Percentiles rank a stretch among this genome's conserved stretches.
phyloP scores from a whole-genome alignment of 2,113 vertebrate species.

The Lepus americanus region DNA sequence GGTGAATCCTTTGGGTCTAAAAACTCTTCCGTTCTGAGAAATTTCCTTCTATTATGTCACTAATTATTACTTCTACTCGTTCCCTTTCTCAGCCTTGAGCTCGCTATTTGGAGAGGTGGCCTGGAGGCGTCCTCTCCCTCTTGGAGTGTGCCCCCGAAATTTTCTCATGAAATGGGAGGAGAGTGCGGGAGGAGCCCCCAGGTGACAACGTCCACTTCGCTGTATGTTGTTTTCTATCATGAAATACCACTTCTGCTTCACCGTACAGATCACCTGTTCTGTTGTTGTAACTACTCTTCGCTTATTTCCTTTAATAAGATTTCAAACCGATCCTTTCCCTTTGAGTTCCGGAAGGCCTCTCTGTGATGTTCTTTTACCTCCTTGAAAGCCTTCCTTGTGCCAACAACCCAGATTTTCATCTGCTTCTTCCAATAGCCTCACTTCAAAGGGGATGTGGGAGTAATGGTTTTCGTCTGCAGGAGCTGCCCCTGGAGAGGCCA shows the following conservation, averaged over 20 bases:
- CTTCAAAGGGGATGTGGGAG: conserved; percentile 28
- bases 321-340: background rate
- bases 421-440: background rate
- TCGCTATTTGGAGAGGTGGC: background rate
- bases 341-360: background rate
- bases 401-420: conserved; percentile 18
- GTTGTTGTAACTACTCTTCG: background rate
- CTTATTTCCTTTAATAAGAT: background rate
- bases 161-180: background rate
- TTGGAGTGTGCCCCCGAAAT: background rate
- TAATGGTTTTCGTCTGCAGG: background rate
- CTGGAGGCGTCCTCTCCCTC: background rate
- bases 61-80: background rate
- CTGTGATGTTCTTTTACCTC: background rate
- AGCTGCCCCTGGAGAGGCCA: background rate
- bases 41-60: background rate
- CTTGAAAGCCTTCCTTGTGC: background rate
- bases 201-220: background rate
- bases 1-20: background rate
- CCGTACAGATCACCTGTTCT: background rate
- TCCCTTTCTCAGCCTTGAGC: background rate
- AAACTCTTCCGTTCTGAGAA: conserved; percentile 20
- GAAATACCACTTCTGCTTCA: background rate
- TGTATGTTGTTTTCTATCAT: background rate
- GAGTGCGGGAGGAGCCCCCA: background rate